Percentiles rank a stretch among this genome's conserved stretches.
Conservation (phyloP, 2,888 invertebrate genomes). For the Trichacis sp. region DNA sequence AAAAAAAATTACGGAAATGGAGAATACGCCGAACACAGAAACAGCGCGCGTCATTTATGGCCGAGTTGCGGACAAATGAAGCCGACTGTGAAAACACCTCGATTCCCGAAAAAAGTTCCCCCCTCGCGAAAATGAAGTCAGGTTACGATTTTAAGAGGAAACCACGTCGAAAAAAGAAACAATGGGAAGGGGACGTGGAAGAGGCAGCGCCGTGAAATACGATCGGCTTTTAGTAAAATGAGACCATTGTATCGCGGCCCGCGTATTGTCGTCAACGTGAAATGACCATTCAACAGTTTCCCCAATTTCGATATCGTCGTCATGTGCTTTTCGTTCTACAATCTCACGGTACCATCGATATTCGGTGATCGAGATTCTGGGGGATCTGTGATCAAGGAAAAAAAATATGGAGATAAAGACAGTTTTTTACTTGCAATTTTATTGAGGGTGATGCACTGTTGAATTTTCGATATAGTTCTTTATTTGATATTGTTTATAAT, state of each 20-base stretch:
- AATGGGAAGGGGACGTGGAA: slow-evolving; percentile 27
- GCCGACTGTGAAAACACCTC: slow-evolving; percentile 44
- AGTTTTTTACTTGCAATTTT: no score
- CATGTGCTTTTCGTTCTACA: neutral
- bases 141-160: slow-evolving; percentile 45
- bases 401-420: no score
- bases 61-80: slow-evolving; percentile 65
- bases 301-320: slow-evolving; percentile 20
- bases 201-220: slow-evolving; percentile 61
- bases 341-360: neutral
- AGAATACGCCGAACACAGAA: no score
- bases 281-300: slow-evolving; percentile 55
- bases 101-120: slow-evolving; percentile 30
- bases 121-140: slow-evolving; percentile 44
- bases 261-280: slow-evolving; percentile 46
- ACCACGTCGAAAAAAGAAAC: slow-evolving; percentile 28
- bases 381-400: neutral
- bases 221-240: slow-evolving; percentile 68
- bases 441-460: no score
- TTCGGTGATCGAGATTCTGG: neutral
- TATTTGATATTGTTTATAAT: no score
- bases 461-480: no score
- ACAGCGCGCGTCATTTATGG: slow-evolving; percentile 51
- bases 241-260: slow-evolving; percentile 59
- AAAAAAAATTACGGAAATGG: slow-evolving; percentile 35